Percentiles rank a stretch among this genome's conserved stretches.
phyloP scores from a whole-genome alignment of 2,113 vertebrate genomes.

The Phodopus roborovskii region DNA sequence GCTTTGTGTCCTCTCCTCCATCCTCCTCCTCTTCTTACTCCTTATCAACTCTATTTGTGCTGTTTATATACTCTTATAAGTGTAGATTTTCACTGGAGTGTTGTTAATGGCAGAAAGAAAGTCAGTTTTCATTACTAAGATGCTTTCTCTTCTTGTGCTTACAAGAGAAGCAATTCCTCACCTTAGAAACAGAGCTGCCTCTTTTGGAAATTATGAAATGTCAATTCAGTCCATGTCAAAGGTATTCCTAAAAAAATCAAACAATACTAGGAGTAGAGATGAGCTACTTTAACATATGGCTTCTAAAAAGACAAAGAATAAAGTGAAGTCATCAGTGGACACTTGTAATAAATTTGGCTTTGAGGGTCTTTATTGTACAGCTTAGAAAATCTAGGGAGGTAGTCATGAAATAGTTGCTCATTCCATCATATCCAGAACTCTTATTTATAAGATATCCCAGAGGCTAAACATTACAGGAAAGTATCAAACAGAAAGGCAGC shows the following conservation, averaged over 20 bases:
- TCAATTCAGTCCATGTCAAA: slow-evolving; percentile 31
- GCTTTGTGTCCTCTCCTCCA: not conserved
- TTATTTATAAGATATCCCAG: not conserved
- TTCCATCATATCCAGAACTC: not conserved
- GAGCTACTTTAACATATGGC: not conserved
- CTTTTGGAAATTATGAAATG: not conserved
- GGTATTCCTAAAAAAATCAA: not conserved
- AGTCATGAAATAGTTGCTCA: not conserved
- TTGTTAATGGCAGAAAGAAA: not conserved
- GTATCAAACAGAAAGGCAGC: not conserved
- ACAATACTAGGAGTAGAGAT: not conserved
- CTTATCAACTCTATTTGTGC: not conserved
- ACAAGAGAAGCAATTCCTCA: not conserved
- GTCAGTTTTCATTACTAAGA: not conserved
- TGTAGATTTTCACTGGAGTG: not conserved
- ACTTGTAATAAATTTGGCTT: not conserved
- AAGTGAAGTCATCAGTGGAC: not conserved
- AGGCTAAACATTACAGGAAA: not conserved
- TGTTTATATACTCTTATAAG: not conserved
- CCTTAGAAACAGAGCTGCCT: not conserved
- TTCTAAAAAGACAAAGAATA: slow-evolving; percentile 34
- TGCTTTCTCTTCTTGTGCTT: not conserved
- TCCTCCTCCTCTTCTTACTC: not conserved
- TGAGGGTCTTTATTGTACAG: not conserved
- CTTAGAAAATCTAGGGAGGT: not conserved